Percentiles rank a stretch among this genome's conserved stretches.
Evolutionary conservation across 1,140 invertebrate species (phyloP).

Genomic region (Caerostris extrusa): DNA sequence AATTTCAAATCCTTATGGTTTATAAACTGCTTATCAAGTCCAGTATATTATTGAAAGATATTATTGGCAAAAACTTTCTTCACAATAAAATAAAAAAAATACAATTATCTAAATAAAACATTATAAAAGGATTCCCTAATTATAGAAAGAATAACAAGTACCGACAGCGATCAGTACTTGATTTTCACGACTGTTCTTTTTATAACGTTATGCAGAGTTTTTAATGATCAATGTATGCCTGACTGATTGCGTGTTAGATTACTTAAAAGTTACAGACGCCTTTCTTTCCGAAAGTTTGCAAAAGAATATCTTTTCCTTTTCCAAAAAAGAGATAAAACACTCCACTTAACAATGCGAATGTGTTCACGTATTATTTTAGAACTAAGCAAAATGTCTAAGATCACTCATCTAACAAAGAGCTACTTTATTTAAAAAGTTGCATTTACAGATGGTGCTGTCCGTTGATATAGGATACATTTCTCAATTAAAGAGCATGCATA

Average conservation of each 20-base stretch:
- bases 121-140: background rate
- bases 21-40: background rate
- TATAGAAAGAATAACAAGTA: slow-evolving; percentile 11
- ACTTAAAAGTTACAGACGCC: background rate
- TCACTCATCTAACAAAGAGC: background rate
- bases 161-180: background rate
- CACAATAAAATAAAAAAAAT: too few species aligned
- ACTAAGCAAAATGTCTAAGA: background rate
- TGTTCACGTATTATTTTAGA: background rate
- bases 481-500: background rate
- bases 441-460: background rate
- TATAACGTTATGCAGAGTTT: background rate
- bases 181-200: slow-evolving; percentile 15
- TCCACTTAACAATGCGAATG: background rate
- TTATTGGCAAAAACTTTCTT: background rate
- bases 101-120: too few species aligned
- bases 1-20: background rate
- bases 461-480: background rate
- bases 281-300: background rate
- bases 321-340: background rate
- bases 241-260: background rate
- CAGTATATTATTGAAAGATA: background rate
- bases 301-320: background rate
- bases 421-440: background rate
- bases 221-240: background rate